phyloP scores from a whole-genome alignment of 2,888 invertebrate species.

The Drosophila neoperkinsi region DNA sequence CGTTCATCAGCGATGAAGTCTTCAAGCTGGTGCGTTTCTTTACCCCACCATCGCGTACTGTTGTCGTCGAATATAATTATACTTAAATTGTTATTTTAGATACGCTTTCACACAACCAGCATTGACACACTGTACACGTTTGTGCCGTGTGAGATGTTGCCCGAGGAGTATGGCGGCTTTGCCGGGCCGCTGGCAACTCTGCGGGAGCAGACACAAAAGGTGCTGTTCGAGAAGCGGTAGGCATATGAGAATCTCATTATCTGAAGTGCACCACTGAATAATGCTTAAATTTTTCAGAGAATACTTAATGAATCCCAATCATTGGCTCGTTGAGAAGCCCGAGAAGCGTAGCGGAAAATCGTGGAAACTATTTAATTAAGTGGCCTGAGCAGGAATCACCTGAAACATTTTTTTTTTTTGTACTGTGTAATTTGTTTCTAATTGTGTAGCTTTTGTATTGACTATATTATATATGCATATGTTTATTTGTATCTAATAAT shows the following conservation, averaged over 20 bases:
- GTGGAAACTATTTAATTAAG: conserved; percentile 62
- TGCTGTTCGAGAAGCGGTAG: conserved; percentile 87
- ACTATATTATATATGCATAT: not conserved
- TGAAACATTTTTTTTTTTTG: conserved; percentile 6
- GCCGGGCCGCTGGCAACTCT: conserved; percentile 84
- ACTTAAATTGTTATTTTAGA: conserved; percentile 83
- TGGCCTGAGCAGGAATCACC: not conserved
- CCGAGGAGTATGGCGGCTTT: conserved; percentile 79
- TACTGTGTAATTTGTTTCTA: conserved; percentile 12
- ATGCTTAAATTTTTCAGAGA: conserved; percentile 84
- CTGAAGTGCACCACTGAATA: not conserved
- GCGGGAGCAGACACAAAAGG: conserved; percentile 87
- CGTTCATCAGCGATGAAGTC: conserved; percentile 88
- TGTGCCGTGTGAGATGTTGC: conserved; percentile 85
- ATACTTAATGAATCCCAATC: conserved; percentile 87
- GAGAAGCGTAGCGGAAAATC: conserved; percentile 63
- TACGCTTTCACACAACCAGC: conserved; percentile 89
- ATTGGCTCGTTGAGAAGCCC: conserved; percentile 87
- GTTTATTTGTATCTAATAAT: conserved; percentile 30
- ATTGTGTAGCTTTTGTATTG: conserved; percentile 27
- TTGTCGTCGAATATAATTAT: not conserved
- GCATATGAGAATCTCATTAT: not conserved
- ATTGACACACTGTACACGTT: conserved; percentile 88
- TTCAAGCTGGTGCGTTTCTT: conserved; percentile 87
- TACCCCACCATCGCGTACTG: not conserved